Conservation (phyloP, 2,888 invertebrate genomes). For the Poecilus cupreus region DNA sequence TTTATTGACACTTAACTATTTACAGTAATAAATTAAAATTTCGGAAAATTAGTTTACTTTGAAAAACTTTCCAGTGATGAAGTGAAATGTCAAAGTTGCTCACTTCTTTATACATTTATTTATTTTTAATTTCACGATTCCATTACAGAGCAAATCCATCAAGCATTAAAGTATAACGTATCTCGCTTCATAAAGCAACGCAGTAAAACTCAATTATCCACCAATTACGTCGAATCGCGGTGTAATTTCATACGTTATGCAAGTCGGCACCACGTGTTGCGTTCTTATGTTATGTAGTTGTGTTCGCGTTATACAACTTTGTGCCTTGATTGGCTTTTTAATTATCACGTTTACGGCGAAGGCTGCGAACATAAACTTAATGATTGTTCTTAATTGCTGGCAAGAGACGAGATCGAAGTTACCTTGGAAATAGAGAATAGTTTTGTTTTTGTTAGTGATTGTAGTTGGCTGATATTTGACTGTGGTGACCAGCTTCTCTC, state of each 20-base stretch:
- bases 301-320: slow-evolving; percentile 14
- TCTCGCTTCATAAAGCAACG: slow-evolving; percentile 13
- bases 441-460: not conserved
- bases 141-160: not conserved
- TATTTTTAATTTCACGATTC: not conserved
- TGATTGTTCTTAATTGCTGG: slow-evolving; percentile 45
- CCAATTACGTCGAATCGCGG: slow-evolving; percentile 26
- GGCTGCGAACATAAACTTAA: slow-evolving; percentile 50
- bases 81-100: too few species aligned
- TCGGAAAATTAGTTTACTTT: too few species aligned
- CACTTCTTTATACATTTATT: too few species aligned
- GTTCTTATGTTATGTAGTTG: slow-evolving; percentile 4
- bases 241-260: slow-evolving; percentile 25
- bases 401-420: slow-evolving; percentile 11
- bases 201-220: slow-evolving; percentile 47
- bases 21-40: too few species aligned
- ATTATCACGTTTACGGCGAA: slow-evolving; percentile 43
- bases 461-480: not conserved
- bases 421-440: slow-evolving; percentile 23
- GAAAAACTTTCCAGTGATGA: too few species aligned
- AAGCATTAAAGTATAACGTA: slow-evolving; percentile 5
- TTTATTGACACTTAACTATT: too few species aligned
- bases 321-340: slow-evolving; percentile 53
- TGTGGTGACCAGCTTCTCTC: slow-evolving; percentile 4
- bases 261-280: slow-evolving; percentile 20